Evolutionary conservation across 2,113 vertebrate species (phyloP), one percentile per base, ranked within the genome.

Genomic region (Natator depressus): DNA sequence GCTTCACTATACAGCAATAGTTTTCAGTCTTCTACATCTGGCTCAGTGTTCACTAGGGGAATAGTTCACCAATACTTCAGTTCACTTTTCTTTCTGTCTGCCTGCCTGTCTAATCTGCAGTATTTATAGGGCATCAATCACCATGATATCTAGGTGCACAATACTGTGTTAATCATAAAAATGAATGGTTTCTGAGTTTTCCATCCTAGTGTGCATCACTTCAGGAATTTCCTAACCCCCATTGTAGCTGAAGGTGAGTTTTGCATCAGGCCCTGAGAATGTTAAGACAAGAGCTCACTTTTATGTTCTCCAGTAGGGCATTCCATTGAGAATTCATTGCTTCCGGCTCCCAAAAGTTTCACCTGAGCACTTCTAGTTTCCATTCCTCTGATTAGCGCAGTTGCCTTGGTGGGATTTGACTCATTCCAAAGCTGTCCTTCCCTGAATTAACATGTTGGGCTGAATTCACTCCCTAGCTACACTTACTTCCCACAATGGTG

Each of bases 21-120:
- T 86, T 91, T 94, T 85, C 62, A 82, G 27, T 53, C 49, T 57
- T 78, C 47, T 85, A 0, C 38, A n/a, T 93, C 88, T 93, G 92
- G 35, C 75, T 92, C 20, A 0, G 1, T 55, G 2, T 88, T 96
- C 31, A 51, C 5, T 42, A 65, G 51, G 5, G 27, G 3, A 76
- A 57, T 5, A 83, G 24, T 79, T 0, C 0, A 89, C 42, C 95
- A 88, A 93, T 75, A 90, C 57, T 55, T 85, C n/a, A 81, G 62
- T 88, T 72, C 42, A 93, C 19, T 81, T 96, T 87, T 87, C 8
- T 8, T 84, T 88, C 84, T 86, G 13, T 79, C 3, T 85, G 14
- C 86, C 7, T 87, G 13, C 6, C 93, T 11, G 29, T 87, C 17
- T 89, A 89, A 87, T 57, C 69, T 57, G 5, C 17, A 46, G 3